Evolutionary conservation across 2,888 invertebrate genomes (phyloP).

Genomic region (Schizotus pectinicornis): DNA sequence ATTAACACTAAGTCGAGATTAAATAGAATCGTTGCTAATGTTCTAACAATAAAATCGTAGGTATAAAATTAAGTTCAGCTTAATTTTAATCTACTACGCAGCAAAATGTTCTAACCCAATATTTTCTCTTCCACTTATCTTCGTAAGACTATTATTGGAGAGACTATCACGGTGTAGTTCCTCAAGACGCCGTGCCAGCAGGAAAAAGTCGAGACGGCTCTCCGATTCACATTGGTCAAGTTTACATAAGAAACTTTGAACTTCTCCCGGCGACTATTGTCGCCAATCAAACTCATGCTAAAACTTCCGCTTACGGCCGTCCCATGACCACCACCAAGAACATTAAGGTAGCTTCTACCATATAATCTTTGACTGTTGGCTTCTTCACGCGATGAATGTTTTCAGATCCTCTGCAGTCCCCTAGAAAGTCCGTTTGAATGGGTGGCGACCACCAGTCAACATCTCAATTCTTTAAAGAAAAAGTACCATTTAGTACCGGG

Average conservation of each 20-base stretch:
- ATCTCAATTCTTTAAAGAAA: constrained; percentile 19
- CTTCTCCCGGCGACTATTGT: constrained; percentile 24
- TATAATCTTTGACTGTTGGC: too few relatives aligned
- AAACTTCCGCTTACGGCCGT: constrained; percentile 15
- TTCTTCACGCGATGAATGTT: not conserved
- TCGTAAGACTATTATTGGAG: constrained; percentile 27
- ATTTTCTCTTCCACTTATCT: too few relatives aligned
- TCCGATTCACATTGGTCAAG: constrained; percentile 22
- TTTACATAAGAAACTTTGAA: constrained; percentile 13
- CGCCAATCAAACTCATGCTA: constrained; percentile 8
- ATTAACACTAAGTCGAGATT: too few relatives aligned
- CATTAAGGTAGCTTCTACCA: constrained; percentile 16
- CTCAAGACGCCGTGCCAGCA: constrained; percentile 25
- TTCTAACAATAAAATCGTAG: too few relatives aligned
- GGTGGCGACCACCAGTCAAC: constrained; percentile 14
- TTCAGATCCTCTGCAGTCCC: constrained; percentile 31
- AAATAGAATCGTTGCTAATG: too few relatives aligned
- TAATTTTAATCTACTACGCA: too few relatives aligned
- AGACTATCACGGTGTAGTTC: constrained; percentile 17
- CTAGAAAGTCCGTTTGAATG: constrained; percentile 19
- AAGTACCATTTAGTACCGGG: constrained; percentile 20
- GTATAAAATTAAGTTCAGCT: too few relatives aligned
- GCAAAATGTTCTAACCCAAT: too few relatives aligned
- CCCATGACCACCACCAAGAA: constrained; percentile 8
- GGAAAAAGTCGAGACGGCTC: constrained; percentile 17